These are phyloP conservation scores for Helicolenus hilgendorfi DNA, from an alignment of 2,797 vertebrate genomes.

Conservation along the genomic window DNA sequence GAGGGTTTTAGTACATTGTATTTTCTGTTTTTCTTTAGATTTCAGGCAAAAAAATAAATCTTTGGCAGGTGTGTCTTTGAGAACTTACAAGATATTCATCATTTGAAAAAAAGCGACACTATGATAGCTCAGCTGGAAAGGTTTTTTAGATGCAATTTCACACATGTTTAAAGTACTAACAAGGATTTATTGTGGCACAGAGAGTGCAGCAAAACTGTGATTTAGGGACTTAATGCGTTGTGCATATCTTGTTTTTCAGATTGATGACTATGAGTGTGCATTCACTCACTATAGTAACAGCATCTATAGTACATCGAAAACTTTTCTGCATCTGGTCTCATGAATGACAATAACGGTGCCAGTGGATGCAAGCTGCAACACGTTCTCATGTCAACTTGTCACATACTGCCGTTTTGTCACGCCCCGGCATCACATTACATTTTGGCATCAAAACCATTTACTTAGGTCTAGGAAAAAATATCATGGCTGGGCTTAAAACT, in stretches of 20 bases:
- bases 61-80: constrained; percentile 1
- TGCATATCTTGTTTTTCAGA: not conserved
- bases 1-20: not conserved
- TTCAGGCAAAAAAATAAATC: not conserved
- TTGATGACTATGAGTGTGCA: not conserved
- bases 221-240: constrained; percentile 6
- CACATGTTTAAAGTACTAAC: not conserved
- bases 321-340: not conserved
- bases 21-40: not conserved
- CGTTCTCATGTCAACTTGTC: not conserved
- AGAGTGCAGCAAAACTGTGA: not conserved
- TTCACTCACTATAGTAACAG: not conserved
- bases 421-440: too few relatives aligned
- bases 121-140: not conserved
- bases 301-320: not conserved
- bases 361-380: not conserved
- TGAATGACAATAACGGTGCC: not conserved
- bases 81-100: not conserved
- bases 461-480: too few relatives aligned
- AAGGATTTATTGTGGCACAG: constrained; percentile 11
- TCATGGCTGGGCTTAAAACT: too few relatives aligned
- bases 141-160: not conserved
- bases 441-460: too few relatives aligned
- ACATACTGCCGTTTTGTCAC: too few relatives aligned
- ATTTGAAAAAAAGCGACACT: not conserved